Conservation (phyloP, 2,113 vertebrate species). For the Dicaeum eximium region DNA sequence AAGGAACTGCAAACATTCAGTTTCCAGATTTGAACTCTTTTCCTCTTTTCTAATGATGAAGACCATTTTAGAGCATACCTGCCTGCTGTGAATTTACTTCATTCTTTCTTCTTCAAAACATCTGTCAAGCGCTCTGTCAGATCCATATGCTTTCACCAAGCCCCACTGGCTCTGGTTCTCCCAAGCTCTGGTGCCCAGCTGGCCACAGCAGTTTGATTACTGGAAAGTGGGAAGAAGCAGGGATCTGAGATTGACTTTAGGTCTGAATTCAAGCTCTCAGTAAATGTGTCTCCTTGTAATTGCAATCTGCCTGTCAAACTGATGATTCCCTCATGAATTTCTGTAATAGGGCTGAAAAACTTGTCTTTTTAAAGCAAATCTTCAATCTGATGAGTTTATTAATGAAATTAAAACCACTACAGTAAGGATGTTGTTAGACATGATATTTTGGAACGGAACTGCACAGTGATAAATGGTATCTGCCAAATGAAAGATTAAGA, state of each 20-base stretch:
- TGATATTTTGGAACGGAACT: background rate
- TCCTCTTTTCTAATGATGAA: background rate
- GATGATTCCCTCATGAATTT: background rate
- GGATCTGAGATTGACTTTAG: background rate
- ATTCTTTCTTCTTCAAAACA: background rate
- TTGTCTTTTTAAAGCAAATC: slow-evolving; percentile 26
- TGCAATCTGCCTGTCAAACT: slow-evolving; percentile 27
- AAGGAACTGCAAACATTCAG: background rate
- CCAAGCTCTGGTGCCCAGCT: background rate
- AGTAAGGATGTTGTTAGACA: background rate
- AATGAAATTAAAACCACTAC: slow-evolving; percentile 18
- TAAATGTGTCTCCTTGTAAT: slow-evolving; percentile 1
- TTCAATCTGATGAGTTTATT: slow-evolving; percentile 32
- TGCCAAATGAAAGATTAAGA: slow-evolving; percentile 45
- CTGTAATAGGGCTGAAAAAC: slow-evolving; percentile 6
- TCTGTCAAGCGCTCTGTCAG: slow-evolving; percentile 22
- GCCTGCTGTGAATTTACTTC: background rate
- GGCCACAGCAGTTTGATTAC: slow-evolving; percentile 28
- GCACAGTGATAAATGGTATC: background rate
- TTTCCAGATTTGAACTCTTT: background rate
- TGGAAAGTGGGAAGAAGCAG: background rate
- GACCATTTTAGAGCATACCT: background rate
- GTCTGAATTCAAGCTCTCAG: slow-evolving; percentile 1
- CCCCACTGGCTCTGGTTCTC: background rate
- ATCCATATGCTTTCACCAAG: slow-evolving; percentile 43